Base-by-base conservation (phyloP, 2,113 vertebrate species). In the Raphicerus campestris region DNA sequence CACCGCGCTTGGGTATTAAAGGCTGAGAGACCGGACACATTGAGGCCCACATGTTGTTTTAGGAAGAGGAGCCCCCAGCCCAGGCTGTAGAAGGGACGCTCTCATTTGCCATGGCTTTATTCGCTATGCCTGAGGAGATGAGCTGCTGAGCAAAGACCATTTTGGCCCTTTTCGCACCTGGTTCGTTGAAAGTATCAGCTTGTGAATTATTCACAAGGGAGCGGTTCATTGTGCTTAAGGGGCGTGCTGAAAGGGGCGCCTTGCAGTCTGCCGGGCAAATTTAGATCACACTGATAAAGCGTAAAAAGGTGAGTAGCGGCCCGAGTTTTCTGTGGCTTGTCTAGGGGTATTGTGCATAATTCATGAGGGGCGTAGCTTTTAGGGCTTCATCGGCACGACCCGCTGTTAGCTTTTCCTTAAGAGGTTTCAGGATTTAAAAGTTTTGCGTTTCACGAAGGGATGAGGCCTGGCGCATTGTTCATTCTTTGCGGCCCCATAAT, bases 171-270 rank as follows among this genome's bases (percentile, higher is more conserved):
- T 97, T 93, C 66, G 9, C 92, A 94, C 96, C 96, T 96, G 89
- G 92, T 83, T 75, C 73, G n/a, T 85, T n/a, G 32, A 22, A 85
- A 92, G 63, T 83, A 77, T 78, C 39, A 9, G 77, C n/a, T 92
- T 87, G 87, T 95, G 92, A 97, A 95, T 97, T 97, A 89, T 80
- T 93, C 96, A 95, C 39, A 22, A 95, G 60, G 94, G 89, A 89
- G 89, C 39, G 92, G 87, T 53, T 75, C 94, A 91, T 56, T 53
- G 63, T 95, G 56, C 94, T 7, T 56, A 94, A 88, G 56, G 61
- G 96, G 83, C 28, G 16, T 81, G 58, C 78, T 85, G 83, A 91
- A 80, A 75, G 20, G 75, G 89, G 86, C 60, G 51, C 93, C 95
- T 51, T n/a, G 32, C 92, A 45, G 45, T 81, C 77, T 63, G 60